Base-by-base conservation (phyloP, 2,797 vertebrate genomes). In the Neomorphus geoffroyi region DNA sequence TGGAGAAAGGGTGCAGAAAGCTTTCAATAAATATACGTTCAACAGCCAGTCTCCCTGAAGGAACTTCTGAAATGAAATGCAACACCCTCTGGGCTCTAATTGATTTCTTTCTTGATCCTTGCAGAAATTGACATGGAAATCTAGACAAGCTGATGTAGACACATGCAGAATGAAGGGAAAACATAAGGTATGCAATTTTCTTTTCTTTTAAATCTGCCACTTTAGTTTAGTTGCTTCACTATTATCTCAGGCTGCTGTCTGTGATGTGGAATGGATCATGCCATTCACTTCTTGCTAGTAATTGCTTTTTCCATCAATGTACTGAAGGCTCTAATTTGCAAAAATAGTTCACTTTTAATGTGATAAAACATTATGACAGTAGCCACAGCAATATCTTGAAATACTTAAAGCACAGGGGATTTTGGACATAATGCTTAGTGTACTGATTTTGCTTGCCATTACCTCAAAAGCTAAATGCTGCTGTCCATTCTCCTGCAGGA, bases 81-180 rank as follows among this genome's bases (percentile, higher is more conserved):
- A 96, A 87, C 92, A 90, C 85, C 67, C 94, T 96, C 89, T 88
- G 92, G 86, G 85, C 86, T 96, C 94, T 97, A 97, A 98, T 97
- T 98, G 97, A 97, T 98, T 98, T 97, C 74, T 96, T 94, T 96
- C 96, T 97, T 97, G 95, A 94, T 98, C 95, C 96, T 96, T 94
- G 85, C 97, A 99, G 99, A 99, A 99, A 98, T 97, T 99, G 98
- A 99, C 99, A 33, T 99, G 99, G 99, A 99, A 99, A 98, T 99
- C 99, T 98, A 99, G 98, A 96, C 99, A 99, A 98, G 98, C 98
- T 41, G 99, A 99, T 71, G 99, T 99, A 98, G 99, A 99, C 97
- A 99, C 99, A 39, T 99, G 99, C 98, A 98, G 99, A 98, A 99
- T 99, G 99, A 99, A 99, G 97, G 99, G 99, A 71, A 99, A 99